Evolutionary conservation across 2,888 invertebrate species (phyloP), one percentile per base, ranked within the genome.

Genomic region (Sussaba pulchella): DNA sequence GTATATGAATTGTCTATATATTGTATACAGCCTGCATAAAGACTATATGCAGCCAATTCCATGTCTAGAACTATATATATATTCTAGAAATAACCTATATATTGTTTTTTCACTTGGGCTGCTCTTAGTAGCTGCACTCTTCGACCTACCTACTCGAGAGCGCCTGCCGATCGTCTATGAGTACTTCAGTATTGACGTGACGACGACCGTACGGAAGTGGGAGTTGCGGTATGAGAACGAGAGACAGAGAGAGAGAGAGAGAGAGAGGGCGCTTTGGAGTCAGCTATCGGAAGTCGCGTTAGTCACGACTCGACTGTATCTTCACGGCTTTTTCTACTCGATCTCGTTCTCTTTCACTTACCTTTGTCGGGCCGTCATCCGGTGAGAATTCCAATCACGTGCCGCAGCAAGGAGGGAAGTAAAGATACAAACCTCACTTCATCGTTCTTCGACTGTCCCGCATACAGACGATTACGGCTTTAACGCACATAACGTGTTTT

Each of bases 71-170:
- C n/a, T n/a, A n/a, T n/a, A n/a, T n/a, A n/a, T n/a, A n/a, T n/a
- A n/a, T n/a, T n/a, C n/a, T n/a, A n/a, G n/a, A n/a, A n/a, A n/a
- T n/a, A n/a, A n/a, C n/a, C n/a, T n/a, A n/a, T n/a, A n/a, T n/a
- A n/a, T n/a, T n/a, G n/a, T n/a, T n/a, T n/a, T n/a, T n/a, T n/a
- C n/a, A n/a, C n/a, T n/a, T n/a, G n/a, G n/a, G n/a, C n/a, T n/a
- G n/a, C 39, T 43, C 45, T 52, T 52, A 52, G 71, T 17, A 36
- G 54, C 69, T 71, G 76, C 71, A 72, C 71, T 72, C 75, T 61
- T 72, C 64, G 80, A n/a, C n/a, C n/a, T n/a, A 82, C 82, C 82
- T 83, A 73, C 81, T 81, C 47, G 52, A 36, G 76, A 76, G 54
- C 72, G 69, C 79, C 74, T 75, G 73, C 69, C 64, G 41, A 73